Evolutionary conservation across 92 coral and sea anemone genomes (phyloP), one percentile per base, ranked within the genome.

Genomic region (Bergia puertoricense): DNA sequence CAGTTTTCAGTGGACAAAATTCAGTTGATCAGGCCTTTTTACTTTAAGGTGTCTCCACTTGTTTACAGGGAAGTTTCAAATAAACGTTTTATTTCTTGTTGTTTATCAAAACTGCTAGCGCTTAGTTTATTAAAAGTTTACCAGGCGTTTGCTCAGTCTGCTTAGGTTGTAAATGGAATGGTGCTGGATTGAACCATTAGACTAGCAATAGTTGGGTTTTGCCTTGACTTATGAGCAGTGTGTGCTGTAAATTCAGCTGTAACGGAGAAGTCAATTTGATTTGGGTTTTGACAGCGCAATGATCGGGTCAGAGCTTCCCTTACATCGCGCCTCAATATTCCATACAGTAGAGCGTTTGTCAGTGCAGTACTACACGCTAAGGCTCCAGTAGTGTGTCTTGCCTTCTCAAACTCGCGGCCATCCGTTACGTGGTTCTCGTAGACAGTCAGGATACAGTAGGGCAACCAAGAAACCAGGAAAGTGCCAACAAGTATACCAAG

Each of bases 401-500:
- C 94, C 36, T 71, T 68, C 41, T 66, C 67, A 9, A 92, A 74
- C 23, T 75, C 54, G 15, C 40, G 38, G 1, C 69, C 82, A 22
- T 40, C n/a, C 11, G 6, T 0, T 4, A 41, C 30, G 46, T 93
- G 93, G 7, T 88, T 91, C 69, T 94, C 98, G 74, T 91, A 94
- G 39, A 94, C 87, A 0, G 95, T 78, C 38, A 93, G 67, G 15
- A 91, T 67, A 62, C 94, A 94, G 80, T 92, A 97, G 0, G 99
- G 99, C 2, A 97, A 76, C 99, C 99, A 97, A 11, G 98, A 92
- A 20, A 97, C 18, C 44, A 94, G 72, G 75, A 97, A 97, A 1
- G 99, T 93, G 22, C 98, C 99, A 5, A 97, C 99, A 10, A 97
- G 92, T 57, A 97, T 86, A 0, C 95, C 97, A 13, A 97, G 90